Evolutionary conservation across 1,140 invertebrate genomes (phyloP), one percentile per base, ranked within the genome.

Genomic region (Bombyx mandarina): DNA sequence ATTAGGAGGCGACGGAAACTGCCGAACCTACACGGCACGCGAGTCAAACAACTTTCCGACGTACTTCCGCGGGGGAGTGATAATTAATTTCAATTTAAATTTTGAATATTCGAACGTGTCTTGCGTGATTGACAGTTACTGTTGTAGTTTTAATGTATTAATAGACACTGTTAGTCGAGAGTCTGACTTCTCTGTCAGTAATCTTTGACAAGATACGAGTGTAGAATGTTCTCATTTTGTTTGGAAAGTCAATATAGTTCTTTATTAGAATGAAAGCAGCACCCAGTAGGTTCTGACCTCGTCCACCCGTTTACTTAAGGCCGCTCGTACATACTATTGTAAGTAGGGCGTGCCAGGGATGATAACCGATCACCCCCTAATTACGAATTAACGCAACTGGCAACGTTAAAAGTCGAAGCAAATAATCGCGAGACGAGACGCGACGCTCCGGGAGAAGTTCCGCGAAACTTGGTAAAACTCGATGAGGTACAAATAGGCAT

Each of bases 401-500:
- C 42, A 51, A 52, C 22, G 26, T 51, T 58, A 56, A 66, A 67
- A 66, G 60, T 67, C 66, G 61, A 45, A 58, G 50, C 50, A 51
- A 6, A 7, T n/a, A 8, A 2, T 49, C 50, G 50, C 5, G n/a
- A 9, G 22, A 35, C 26, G 22, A 7, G 50, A 51, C 50, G 42
- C 65, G 66, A 61, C 44, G 49, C 71, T 74, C 64, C 74, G 71
- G 57, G 60, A 44, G 9, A 43, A 73, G 69, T 61, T 69, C 71
- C 55, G 45, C 56, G 55, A 60, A 75, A 69, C 71, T 73, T 65
- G 69, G 26, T 45, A 50, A 71, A 67, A 67, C 57, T 62, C 61
- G 64, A 77, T 82, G 73, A 75, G 75, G 71, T 73, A 71, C 78
- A 75, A 80, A 81, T 77, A 77, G 70, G 75, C 77, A 81, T 79